Percentiles rank a stretch among this genome's conserved stretches.
phyloP scores from a whole-genome alignment of 2,888 invertebrate species.

The Pyrrhopygopsis socrates region DNA sequence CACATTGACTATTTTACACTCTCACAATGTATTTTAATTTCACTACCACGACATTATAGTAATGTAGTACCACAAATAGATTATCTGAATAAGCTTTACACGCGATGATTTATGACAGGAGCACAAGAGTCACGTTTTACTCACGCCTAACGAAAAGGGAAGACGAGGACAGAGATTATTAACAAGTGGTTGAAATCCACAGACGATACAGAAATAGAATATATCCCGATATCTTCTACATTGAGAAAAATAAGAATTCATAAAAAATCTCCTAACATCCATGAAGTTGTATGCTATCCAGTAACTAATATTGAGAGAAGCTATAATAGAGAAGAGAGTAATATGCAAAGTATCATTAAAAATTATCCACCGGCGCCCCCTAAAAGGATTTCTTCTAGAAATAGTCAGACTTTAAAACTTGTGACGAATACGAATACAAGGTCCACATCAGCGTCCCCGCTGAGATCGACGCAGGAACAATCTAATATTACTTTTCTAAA shows the following conservation, averaged over 20 bases:
- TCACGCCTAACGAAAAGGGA: conserved; percentile 90
- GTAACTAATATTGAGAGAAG: conserved; percentile 91
- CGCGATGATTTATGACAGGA: conserved; percentile 90
- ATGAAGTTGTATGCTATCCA: conserved; percentile 96
- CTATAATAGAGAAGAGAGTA: conserved; percentile 94
- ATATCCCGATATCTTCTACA: conserved; percentile 98
- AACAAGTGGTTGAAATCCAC: conserved; percentile 94
- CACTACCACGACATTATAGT: conserved; percentile 88
- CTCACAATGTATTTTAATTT: conserved; percentile 64
- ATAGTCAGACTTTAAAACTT: conserved; percentile 97
- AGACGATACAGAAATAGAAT: conserved; percentile 98
- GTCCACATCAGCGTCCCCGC: conserved; percentile 91
- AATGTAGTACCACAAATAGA: conserved; percentile 91
- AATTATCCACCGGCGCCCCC: conserved; percentile 97
- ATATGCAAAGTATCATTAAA: conserved; percentile 93
- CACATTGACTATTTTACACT: conserved; percentile 86
- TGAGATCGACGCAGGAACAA: conserved; percentile 89
- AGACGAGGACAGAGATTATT: conserved; percentile 88
- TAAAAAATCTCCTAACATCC: conserved; percentile 95
- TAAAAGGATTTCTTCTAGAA: conserved; percentile 97
- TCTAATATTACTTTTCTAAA: conserved; percentile 96
- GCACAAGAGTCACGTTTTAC: conserved; percentile 92
- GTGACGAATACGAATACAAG: conserved; percentile 95
- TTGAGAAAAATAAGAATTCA: conserved; percentile 98
- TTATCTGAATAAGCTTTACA: conserved; percentile 89